Evolutionary conservation across 2,797 vertebrate species (phyloP), one percentile per base, ranked within the genome.

Genomic region (Danio tinwini): DNA sequence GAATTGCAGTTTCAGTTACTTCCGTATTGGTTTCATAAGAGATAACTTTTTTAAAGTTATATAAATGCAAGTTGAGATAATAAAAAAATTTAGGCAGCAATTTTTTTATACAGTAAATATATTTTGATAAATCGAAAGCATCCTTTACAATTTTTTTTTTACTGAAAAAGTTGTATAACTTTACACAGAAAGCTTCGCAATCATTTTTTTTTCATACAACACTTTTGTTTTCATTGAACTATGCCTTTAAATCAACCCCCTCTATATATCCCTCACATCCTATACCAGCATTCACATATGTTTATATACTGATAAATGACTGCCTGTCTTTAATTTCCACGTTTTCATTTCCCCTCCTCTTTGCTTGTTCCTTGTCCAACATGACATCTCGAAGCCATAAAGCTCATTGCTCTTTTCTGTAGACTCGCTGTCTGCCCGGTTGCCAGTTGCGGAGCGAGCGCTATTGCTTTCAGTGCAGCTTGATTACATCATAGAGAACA

Each of bases 401-500:
- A 67, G 45, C 63, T 58, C 52, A 49, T 61, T 67, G 49, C 64
- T 16, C 67, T 6, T 53, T 62, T 79, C 45, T 10, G 59, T 81
- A 58, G 44, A 49, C 47, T 76, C 83, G 65, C 4, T 49, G 70
- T 88, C 87, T 53, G 78, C 85, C 82, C 68, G 29, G 85, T 81
- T 73, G 73, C 37, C 62, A 71, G 74, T 75, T 77, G 81, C 45
- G 63, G 70, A 76, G 76, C 78, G 69, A 85, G 67, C 19, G 29
- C 53, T 65, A 63, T 67, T 73, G 74, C 79, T 76, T 71, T 81
- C 73, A 58, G 73, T 45, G 77, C 73, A 78, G 63, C 76, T 3
- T 50, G 64, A 81, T 89, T 80, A 82, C 78, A 61, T 88, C 85
- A 87, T 47, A 55, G 63, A 74, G 71, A 80, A 78, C 69, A 63